Evolutionary conservation across 2,797 vertebrate species (phyloP), one percentile per base, ranked within the genome.

Genomic region (Holocentrus rufus): DNA sequence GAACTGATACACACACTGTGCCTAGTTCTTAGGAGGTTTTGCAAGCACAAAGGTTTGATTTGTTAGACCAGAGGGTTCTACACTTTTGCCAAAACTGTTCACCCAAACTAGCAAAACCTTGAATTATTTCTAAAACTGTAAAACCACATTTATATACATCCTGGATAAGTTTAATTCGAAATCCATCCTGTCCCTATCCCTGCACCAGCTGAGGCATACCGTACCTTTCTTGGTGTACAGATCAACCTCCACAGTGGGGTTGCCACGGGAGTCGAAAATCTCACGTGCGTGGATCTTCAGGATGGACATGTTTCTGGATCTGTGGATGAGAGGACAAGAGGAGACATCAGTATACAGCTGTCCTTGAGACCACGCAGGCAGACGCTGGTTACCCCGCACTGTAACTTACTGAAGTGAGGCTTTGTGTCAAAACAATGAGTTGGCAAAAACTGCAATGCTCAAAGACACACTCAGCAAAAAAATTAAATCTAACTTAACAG

Each of bases 211-310:
- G 44, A 65, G 10, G 3, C 23, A 70, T 74, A 65, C 69, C 2
- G 22, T 93, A 99, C 98, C 98, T 95, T 98, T 99, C 64, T 91
- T 87, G 53, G 98, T 99, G 83, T 69, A 95, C 11, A 99, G 94
- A 69, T 99, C 98, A 6, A 99, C 98, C 82, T 99, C 98, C 63
- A 99, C 97, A 0, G 98, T 99, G 94, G 98, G 98, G 80, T 99
- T 99, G 27, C 97, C 98, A 93, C 97, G 97, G n/a, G 98, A 99
- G 94, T 99, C 98, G 7, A 99, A 96, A 91, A 99, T 99, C 91
- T 99, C 96, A 72, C 97, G 95, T 80, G 97, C 96, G 0, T 92
- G 89, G 77, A 99, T 88, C 95, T 94, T 99, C 60, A 96, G 92
- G 83, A 99, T 93, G 10, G 98, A 98, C 98, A 99, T 99, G 85